Evolutionary conservation across 2,113 vertebrate genomes (phyloP), one percentile per base, ranked within the genome.

Genomic region (Ploceus nigricollis): DNA sequence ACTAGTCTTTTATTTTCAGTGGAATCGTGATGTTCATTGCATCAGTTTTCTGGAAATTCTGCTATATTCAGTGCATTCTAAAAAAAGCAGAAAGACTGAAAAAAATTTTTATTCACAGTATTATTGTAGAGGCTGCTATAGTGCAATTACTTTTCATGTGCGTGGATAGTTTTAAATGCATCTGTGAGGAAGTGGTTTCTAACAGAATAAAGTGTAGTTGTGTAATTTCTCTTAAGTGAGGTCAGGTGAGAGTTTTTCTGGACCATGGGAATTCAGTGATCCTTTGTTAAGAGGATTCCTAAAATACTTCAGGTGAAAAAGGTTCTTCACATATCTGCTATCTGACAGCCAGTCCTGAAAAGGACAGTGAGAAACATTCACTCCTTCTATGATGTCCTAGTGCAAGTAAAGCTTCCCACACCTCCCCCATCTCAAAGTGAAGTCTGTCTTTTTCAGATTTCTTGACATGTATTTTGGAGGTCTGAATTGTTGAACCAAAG

Each of bases 241-340:
- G 53, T 92, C 82, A 96, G 86, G 79, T 81, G 68, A 76, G 54
- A 88, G 17, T 81, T 95, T 66, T 54, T 88, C 53, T 80, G 76
- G 54, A 80, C 94, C 50, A 6, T 80, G 47, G 58, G 35, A 94
- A 83, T 90, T 87, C 35, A 72, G 54, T 47, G 76, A 63, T 88
- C 66, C 50, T 90, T 94, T 91, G 42, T 96, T 93, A 92, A 92
- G 85, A 92, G 90, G 35, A 93, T 94, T 97, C 75, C 63, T 61
- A n/a, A 73, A 87, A 80, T 93, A 94, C 37, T 85, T 93, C 35
- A 90, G 24, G 61, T 82, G 13, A 58, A 69, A 56, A 70, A 80
- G 42, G 82, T 90, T 90, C 53, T 88, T 80, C 63, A 51, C 35
- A 3, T 45, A 82, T 27, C 63, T 86, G 58, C 27, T 30, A 9